Evolutionary conservation across 1,140 invertebrate species (phyloP).

Genomic region (Batillaria attramentaria): DNA sequence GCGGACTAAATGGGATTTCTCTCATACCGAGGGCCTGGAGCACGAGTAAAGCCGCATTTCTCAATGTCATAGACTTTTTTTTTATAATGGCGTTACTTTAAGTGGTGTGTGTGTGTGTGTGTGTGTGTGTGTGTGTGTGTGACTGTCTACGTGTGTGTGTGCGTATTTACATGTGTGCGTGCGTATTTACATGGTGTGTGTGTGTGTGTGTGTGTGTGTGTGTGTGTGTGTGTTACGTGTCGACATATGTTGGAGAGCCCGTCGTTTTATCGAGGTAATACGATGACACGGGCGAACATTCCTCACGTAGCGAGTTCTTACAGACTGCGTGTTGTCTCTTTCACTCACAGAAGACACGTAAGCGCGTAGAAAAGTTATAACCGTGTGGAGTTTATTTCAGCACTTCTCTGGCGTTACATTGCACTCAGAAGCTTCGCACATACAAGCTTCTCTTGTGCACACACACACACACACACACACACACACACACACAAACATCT

Average conservation of each 20-base stretch:
- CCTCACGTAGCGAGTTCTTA: no score
- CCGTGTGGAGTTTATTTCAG: background rate
- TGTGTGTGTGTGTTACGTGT: background rate
- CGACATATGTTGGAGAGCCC: background rate
- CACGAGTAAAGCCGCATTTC: background rate
- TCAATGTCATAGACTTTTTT: background rate
- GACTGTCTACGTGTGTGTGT: background rate
- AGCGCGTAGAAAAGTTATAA: background rate
- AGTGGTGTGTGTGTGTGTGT: background rate
- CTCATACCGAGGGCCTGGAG: background rate
- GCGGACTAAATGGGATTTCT: background rate
- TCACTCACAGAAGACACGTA: background rate
- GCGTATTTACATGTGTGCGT: background rate
- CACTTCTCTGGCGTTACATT: background rate
- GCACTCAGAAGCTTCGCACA: no score
- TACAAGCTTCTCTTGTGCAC: no score
- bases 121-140: conserved; percentile 5
- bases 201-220: background rate
- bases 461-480: no score
- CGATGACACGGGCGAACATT: no score
- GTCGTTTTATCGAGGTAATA: no score
- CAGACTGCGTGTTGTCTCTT: no score
- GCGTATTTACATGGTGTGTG: background rate
- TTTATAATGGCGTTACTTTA: background rate
- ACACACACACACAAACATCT: no score